These are phyloP conservation scores for Blera fallax DNA, from an alignment of 2,888 invertebrate species.

Conservation along the genomic window DNA sequence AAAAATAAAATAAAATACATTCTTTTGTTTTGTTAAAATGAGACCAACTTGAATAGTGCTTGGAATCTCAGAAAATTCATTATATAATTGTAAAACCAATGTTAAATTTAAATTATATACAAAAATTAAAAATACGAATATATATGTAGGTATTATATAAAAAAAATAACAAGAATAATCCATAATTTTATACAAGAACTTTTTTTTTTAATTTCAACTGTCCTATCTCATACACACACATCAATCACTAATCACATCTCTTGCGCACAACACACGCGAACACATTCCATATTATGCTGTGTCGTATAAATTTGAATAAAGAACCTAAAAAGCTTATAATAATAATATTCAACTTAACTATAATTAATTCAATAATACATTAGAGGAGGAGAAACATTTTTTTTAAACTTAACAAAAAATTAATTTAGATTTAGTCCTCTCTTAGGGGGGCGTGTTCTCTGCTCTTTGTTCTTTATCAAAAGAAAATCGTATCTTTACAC, in stretches of 20 bases:
- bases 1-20: conserved; percentile 23
- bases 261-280: conserved; percentile 13
- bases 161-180: conserved; percentile 28
- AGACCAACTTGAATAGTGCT: conserved; percentile 61
- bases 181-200: conserved; percentile 21
- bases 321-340: conserved; percentile 48
- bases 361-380: conserved; percentile 65
- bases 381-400: conserved; percentile 16
- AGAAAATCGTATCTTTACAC: conserved; percentile 67
- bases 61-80: conserved; percentile 62
- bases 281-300: conserved; percentile 4
- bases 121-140: conserved; percentile 30
- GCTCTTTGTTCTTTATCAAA: conserved; percentile 34
- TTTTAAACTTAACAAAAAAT: conserved; percentile 55
- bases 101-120: conserved; percentile 52
- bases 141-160: conserved; percentile 11
- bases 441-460: background rate
- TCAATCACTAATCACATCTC: conserved; percentile 29
- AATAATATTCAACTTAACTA: conserved; percentile 36
- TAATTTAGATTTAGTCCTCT: conserved; percentile 10
- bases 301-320: conserved; percentile 46
- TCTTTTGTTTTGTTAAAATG: conserved; percentile 48
- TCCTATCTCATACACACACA: conserved; percentile 66
- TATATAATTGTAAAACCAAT: conserved; percentile 54
- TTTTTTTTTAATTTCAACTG: conserved; percentile 38